Percentiles rank a stretch among this genome's conserved stretches.
Conservation (phyloP, 2,888 invertebrate genomes). For the Trachelus iudaicus region DNA sequence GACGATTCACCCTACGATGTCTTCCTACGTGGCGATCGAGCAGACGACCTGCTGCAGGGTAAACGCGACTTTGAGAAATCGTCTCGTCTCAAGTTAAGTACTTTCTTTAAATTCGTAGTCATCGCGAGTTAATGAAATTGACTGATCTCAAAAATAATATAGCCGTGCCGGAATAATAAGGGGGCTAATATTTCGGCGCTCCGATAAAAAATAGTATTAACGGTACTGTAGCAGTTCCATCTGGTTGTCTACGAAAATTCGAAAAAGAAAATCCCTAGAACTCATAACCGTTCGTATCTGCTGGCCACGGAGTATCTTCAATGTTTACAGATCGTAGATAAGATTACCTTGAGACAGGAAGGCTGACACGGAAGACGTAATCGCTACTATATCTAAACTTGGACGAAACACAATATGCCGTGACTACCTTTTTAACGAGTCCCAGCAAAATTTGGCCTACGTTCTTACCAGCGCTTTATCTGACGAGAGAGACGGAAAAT, state of each 20-base stretch:
- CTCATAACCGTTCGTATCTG: background rate
- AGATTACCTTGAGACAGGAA: conserved; percentile 30
- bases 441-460: background rate
- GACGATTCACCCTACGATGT: background rate
- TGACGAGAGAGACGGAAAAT: background rate
- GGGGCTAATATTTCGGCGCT: background rate
- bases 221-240: background rate
- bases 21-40: background rate
- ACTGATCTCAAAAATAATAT: background rate
- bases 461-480: background rate
- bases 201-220: background rate
- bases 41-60: background rate
- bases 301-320: background rate
- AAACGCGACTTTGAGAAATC: background rate
- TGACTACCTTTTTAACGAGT: background rate
- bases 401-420: background rate
- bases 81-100: background rate
- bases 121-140: background rate
- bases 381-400: background rate
- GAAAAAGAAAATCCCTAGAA: background rate
- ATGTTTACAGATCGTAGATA: conserved; percentile 44
- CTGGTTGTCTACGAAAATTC: background rate
- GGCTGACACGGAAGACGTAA: background rate
- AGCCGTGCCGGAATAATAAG: background rate
- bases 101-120: background rate